These are phyloP conservation scores for Chiroxiphia lanceolata DNA, from an alignment of 2,797 vertebrate genomes.

Conservation along the genomic window DNA sequence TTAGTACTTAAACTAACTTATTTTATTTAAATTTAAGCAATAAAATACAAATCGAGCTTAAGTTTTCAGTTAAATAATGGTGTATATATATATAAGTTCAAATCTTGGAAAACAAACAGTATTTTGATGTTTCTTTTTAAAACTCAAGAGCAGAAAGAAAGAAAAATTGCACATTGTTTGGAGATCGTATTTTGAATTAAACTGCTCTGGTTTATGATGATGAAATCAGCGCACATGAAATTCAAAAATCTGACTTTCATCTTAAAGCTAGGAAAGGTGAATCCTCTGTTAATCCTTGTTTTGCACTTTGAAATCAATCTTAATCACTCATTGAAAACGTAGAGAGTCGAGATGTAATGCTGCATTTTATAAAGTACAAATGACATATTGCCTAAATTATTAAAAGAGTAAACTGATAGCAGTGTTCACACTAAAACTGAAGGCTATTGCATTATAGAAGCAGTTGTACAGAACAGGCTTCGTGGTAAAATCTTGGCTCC, in stretches of 20 bases:
- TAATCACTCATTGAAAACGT: slow-evolving; percentile 50
- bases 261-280: slow-evolving; percentile 54
- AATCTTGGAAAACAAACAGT: slow-evolving; percentile 52
- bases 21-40: slow-evolving; percentile 83
- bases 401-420: slow-evolving; percentile 35
- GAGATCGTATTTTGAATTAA: slow-evolving; percentile 65
- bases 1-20: slow-evolving; percentile 75
- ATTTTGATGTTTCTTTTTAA: slow-evolving; percentile 65
- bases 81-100: slow-evolving; percentile 63
- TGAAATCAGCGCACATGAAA: slow-evolving; percentile 50
- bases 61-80: slow-evolving; percentile 68
- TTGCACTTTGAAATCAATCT: slow-evolving; percentile 76
- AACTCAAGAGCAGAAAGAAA: slow-evolving; percentile 51
- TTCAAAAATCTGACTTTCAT: slow-evolving; percentile 59
- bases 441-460: background rate
- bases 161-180: slow-evolving; percentile 62
- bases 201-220: slow-evolving; percentile 38
- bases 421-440: slow-evolving; percentile 59
- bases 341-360: slow-evolving; percentile 68
- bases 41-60: slow-evolving; percentile 73
- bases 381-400: slow-evolving; percentile 51
- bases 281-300: slow-evolving; percentile 70
- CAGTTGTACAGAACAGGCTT: slow-evolving; percentile 3
- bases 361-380: slow-evolving; percentile 76
- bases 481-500: slow-evolving; percentile 11